Base-by-base conservation (phyloP, 2,888 invertebrate genomes). In the Leptopterna dolabrata region DNA sequence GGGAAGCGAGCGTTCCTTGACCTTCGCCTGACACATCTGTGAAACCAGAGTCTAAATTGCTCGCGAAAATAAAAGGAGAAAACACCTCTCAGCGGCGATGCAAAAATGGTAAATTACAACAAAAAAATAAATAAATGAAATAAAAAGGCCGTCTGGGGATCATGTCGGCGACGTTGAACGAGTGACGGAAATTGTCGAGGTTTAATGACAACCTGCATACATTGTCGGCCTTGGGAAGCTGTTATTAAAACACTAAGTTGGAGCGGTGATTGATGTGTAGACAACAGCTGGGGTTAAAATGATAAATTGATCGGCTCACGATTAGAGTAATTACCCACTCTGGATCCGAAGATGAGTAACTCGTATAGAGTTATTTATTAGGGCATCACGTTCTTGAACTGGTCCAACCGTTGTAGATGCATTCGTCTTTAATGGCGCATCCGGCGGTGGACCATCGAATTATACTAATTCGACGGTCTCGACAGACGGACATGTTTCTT, bases 151-250 rank as follows among this genome's bases (percentile, higher is more conserved):
- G 55, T 16, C 24, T 55, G 2, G 55, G 55, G 19, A 3, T 1
- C 24, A 1, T 2, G 2, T 55, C 16, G 55, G 19, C 3, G 55
- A 55, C 36, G 73, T 73, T 29, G 30, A 73, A 73, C 4, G 29
- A 16, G 30, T 36, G 73, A 73, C 30, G 36, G 30, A 73, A 30
- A 24, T 27, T 1, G 4, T 27, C n/a, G 4, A 7, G 27, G 27
- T 29, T 14, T 73, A 73, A 73, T 73, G 36, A 73, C 73, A 73
- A n/a, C 30, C 73, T 73, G 73, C 73, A 73, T 30, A 73, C 73
- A 73, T 73, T 73, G 73, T 73, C 29, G 73, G 16, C 30, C 36
- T 73, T 14, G 36, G n/a, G 24, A 13, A 29, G 73, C 29, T 30
- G 73, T 30, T 73, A 73, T 73, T 73, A 73, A 36, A 29, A 29